phyloP scores from a whole-genome alignment of 2,113 vertebrate species.

The Trichechus manatus region DNA sequence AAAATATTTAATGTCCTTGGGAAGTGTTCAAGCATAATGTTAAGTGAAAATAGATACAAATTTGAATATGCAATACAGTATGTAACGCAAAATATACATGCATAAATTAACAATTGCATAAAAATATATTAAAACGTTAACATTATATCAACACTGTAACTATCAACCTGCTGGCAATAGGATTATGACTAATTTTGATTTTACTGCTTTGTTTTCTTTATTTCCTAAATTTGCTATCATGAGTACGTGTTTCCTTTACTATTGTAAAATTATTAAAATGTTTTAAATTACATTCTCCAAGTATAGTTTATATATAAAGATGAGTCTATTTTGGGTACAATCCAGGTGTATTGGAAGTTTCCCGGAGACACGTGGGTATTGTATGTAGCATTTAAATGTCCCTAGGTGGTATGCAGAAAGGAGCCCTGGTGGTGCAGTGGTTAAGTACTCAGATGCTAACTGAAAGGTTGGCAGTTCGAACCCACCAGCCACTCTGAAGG shows the following conservation, averaged over 20 bases:
- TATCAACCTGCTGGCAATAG: slow-evolving; percentile 37
- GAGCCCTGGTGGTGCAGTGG: not conserved
- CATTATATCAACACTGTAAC: slow-evolving; percentile 8
- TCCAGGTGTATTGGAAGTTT: not conserved
- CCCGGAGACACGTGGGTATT: not conserved
- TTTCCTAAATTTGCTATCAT: slow-evolving; percentile 59
- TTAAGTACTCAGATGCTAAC: too few species aligned
- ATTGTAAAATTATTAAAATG: slow-evolving; percentile 53
- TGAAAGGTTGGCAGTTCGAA: too few species aligned
- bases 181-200: slow-evolving; percentile 62
- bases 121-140: slow-evolving; percentile 65
- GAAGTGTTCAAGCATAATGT: slow-evolving; percentile 69
- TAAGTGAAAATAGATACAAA: slow-evolving; percentile 58
- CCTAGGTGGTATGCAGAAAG: not conserved
- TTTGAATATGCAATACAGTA: slow-evolving; percentile 62
- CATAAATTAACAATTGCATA: slow-evolving; percentile 53
- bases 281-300: slow-evolving; percentile 34
- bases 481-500: too few species aligned
- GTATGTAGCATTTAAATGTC: not conserved
- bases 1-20: slow-evolving; percentile 70
- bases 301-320: not conserved
- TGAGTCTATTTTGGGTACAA: not conserved
- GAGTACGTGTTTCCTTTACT: slow-evolving; percentile 20
- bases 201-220: slow-evolving; percentile 50
- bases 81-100: slow-evolving; percentile 49